A percentile compares a stretch with the other conserved stretches of the same genome.
Conservation (phyloP, 2,113 vertebrate genomes). For the Alouatta palliata region DNA sequence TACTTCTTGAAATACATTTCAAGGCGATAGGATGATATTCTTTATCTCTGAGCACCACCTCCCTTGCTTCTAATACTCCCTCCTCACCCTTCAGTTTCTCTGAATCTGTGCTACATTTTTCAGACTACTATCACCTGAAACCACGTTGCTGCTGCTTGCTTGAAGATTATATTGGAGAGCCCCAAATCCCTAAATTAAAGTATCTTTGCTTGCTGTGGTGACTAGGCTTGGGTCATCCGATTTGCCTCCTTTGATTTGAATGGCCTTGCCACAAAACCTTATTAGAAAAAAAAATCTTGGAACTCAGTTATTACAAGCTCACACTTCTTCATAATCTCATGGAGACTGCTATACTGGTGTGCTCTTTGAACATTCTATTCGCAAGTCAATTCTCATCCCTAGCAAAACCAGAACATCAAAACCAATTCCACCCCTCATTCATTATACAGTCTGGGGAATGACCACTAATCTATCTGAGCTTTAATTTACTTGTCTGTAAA, state of each 20-base stretch:
- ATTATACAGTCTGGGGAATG: not conserved
- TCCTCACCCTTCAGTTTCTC: not conserved
- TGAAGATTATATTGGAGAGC: rapidly evolving
- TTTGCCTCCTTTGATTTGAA: not conserved
- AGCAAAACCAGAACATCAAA: not conserved
- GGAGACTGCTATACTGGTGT: rapidly evolving
- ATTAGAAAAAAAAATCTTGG: not conserved
- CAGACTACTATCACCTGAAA: not conserved
- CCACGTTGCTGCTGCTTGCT: not conserved
- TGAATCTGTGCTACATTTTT: not conserved
- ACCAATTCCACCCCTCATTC: not conserved
- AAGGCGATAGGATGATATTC: not conserved
- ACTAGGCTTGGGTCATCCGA: not conserved
- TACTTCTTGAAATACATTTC: not conserved
- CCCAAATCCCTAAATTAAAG: not conserved
- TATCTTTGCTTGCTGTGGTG: not conserved
- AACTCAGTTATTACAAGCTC: not conserved
- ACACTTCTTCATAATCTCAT: not conserved
- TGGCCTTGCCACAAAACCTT: not conserved
- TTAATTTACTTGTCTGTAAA: not conserved
- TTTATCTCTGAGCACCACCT: not conserved
- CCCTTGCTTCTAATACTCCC: not conserved
- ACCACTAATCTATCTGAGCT: not conserved
- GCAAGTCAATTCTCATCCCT: not conserved
- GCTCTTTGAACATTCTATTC: not conserved